Evolutionary conservation across 2,888 invertebrate genomes (phyloP).

Genomic region (Drosophila mimetica): DNA sequence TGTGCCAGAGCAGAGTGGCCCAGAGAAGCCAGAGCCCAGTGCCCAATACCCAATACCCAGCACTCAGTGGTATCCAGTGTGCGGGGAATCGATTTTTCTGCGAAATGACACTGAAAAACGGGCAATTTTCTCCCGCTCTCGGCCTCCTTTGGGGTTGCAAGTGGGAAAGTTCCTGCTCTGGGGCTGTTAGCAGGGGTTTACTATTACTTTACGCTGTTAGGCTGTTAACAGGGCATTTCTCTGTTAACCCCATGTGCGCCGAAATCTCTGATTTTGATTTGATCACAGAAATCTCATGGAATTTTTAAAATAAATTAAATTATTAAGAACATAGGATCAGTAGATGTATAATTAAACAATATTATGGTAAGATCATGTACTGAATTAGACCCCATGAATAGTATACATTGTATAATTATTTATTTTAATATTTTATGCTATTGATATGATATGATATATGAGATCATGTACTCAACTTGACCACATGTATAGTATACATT

Average conservation of each 20-base stretch:
- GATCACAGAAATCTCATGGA: background rate
- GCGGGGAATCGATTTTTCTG: slow-evolving; percentile 81
- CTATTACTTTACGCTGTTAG: background rate
- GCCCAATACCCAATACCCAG: slow-evolving; percentile 9
- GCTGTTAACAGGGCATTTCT: background rate
- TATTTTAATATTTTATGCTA: too few species aligned
- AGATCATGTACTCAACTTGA: too few species aligned
- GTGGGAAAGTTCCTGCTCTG: slow-evolving; percentile 42
- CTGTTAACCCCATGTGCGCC: slow-evolving; percentile 2
- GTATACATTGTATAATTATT: too few species aligned
- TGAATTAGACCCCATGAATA: too few species aligned
- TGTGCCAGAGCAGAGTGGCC: slow-evolving; percentile 63
- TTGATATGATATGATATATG: too few species aligned
- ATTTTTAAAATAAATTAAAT: background rate
- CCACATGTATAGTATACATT: too few species aligned
- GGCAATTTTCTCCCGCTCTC: slow-evolving; percentile 64
- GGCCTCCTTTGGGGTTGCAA: slow-evolving; percentile 60
- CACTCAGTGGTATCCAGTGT: slow-evolving; percentile 46
- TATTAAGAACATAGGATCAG: too few species aligned
- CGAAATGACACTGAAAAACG: slow-evolving; percentile 77
- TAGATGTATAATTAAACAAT: too few species aligned
- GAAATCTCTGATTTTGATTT: background rate
- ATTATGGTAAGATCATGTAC: too few species aligned
- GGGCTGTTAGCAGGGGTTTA: slow-evolving; percentile 14
- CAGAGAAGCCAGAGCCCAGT: slow-evolving; percentile 51